Percentiles rank a stretch among this genome's conserved stretches.
phyloP scores from a whole-genome alignment of 2,888 invertebrate species.

The Timema podura region DNA sequence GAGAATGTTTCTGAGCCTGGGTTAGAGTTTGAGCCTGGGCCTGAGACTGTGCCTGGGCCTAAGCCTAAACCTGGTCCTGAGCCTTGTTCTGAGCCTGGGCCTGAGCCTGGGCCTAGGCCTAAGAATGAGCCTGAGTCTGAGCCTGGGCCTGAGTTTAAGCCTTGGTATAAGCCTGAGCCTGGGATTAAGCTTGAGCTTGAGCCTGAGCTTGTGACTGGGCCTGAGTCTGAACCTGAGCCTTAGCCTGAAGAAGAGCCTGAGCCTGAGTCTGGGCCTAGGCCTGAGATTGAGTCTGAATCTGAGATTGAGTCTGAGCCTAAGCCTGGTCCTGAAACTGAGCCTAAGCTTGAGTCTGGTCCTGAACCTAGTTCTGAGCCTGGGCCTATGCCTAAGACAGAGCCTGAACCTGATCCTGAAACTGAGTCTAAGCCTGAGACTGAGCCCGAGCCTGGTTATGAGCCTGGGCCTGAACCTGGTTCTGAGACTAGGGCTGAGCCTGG shows the following conservation, averaged over 20 bases:
- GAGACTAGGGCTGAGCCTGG: conserved; percentile 33
- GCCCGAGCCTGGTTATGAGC: not conserved
- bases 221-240: conserved; percentile 3
- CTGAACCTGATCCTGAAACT: conserved; percentile 5
- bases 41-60: conserved; percentile 8
- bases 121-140: not conserved
- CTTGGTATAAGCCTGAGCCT: conserved; percentile 33
- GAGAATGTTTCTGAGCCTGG: not conserved
- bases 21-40: not conserved
- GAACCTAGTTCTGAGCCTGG: conserved; percentile 21
- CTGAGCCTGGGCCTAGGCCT: conserved; percentile 24
- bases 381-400: conserved; percentile 14
- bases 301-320: not conserved
- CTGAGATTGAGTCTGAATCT: not conserved
- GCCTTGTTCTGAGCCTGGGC: conserved; percentile 27
- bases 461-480: conserved; percentile 32
- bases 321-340: conserved; percentile 17
- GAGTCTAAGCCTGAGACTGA: not conserved
- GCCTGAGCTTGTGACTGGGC: not conserved
- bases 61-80: conserved; percentile 26
- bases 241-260: not conserved
- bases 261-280: conserved; percentile 9
- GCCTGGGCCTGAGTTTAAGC: not conserved
- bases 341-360: conserved; percentile 8
- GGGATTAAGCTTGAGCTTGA: conserved; percentile 30